Base-by-base conservation (phyloP, 2,113 vertebrate species). In the Ramphastos sulfuratus region DNA sequence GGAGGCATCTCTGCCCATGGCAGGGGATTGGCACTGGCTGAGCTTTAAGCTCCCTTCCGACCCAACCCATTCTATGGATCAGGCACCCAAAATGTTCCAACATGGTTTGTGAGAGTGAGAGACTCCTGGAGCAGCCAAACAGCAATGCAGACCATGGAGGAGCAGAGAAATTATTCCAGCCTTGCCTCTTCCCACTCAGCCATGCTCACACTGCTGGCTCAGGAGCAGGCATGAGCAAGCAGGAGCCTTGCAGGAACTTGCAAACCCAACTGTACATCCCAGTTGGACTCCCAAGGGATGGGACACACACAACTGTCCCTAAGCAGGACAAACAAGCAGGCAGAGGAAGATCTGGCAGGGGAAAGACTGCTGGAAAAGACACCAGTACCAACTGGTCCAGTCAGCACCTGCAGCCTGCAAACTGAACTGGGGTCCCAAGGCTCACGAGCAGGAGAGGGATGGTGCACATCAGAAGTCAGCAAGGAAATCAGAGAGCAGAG, bases 201-300 rank as follows among this genome's bases (percentile, higher is more conserved):
- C 63, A 64, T 69, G 72, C 80, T 35, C 73, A 59, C 4, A 21
- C 44, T 85, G 84, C 87, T 94, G 93, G 92, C 81, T 95, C 95
- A 95, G 84, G 71, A 89, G 54, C 66, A 87, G 95, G 74, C 76
- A 83, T 85, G 74, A 93, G 90, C 83, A 95, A 89, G 79, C 79
- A 67, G 60, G 48, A 93, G 89, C 72, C 50, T 17, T 50, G 58
- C 1, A 7, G 74, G 76, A 76, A 71, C 73, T 81, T 83, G 71
- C 54, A 85, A 65, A 83, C 73, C 61, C 71, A 59, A 83, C 30
- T 73, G 66, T 30, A 69, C 44, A 19, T 87, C 75, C 37, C 37
- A 39, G 37, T 10, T 39, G 37, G 37, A 39, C 37, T 92, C 93
- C 74, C 75, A 87, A 10, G 89, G 54, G 48, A 50, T 50, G 48